phyloP scores from a whole-genome alignment of 2,797 vertebrate species.

The Centroberyx gerrardi region DNA sequence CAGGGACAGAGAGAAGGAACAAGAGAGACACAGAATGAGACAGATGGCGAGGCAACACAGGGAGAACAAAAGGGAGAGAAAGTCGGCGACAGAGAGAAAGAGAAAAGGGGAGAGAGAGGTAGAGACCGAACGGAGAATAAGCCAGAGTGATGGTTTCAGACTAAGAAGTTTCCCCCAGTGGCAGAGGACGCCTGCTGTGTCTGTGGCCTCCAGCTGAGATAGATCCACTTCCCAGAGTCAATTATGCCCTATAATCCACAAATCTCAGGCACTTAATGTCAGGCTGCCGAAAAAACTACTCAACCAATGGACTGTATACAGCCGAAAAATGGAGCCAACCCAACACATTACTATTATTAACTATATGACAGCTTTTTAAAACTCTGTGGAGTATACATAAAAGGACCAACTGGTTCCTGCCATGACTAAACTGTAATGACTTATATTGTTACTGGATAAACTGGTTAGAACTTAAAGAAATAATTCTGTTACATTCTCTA shows the following conservation, averaged over 20 bases:
- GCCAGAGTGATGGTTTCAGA: constrained; percentile 3
- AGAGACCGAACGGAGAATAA: not conserved
- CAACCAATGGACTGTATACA: not conserved
- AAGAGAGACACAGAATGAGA: not conserved
- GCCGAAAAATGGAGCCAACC: not conserved
- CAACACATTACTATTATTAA: not conserved
- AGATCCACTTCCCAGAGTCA: constrained; percentile 34
- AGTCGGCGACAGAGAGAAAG: not conserved
- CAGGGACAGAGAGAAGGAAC: not conserved
- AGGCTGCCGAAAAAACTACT: not conserved
- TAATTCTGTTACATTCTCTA: too few relatives aligned
- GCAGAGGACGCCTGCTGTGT: constrained; percentile 36
- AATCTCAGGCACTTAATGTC: constrained; percentile 29
- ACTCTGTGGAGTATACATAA: not conserved
- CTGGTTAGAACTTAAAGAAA: not conserved
- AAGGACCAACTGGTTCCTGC: not conserved
- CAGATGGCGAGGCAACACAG: not conserved
- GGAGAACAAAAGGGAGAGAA: not conserved
- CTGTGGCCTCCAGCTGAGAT: constrained; percentile 29
- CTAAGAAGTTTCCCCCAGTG: constrained; percentile 8
- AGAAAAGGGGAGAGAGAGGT: not conserved
- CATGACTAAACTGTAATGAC: not conserved
- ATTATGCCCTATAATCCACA: constrained; percentile 16
- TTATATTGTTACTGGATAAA: not conserved
- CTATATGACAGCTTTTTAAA: not conserved